Conservation (phyloP, 53 echinoderm and acorn worm genomes). For the Holothuria leucospilota region DNA sequence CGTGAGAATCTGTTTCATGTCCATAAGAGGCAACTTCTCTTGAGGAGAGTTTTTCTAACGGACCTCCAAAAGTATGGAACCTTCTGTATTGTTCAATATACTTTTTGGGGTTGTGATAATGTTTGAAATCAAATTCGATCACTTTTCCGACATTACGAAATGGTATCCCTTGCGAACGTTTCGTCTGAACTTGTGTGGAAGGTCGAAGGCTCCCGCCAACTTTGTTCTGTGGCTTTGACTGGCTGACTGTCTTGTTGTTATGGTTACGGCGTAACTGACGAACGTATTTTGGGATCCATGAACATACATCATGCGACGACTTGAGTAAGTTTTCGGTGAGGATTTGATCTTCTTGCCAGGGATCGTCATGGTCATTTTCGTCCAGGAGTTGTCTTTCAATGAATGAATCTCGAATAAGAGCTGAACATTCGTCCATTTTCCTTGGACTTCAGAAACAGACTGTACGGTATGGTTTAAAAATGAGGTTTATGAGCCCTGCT, state of each 20-base stretch:
- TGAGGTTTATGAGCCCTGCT: neutral
- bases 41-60: slow-evolving; percentile 77
- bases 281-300: slow-evolving; percentile 80
- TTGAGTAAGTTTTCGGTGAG: slow-evolving; percentile 66
- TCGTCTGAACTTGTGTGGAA: slow-evolving; percentile 35
- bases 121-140: slow-evolving; percentile 81
- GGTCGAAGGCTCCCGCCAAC: neutral
- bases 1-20: slow-evolving; percentile 36
- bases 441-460: neutral
- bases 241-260: neutral
- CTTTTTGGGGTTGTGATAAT: slow-evolving; percentile 84
- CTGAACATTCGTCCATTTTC: slow-evolving; percentile 40
- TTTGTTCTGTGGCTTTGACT: slow-evolving; percentile 38
- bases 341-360: slow-evolving; percentile 59
- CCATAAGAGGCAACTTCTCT: slow-evolving; percentile 58
- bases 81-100: slow-evolving; percentile 96
- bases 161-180: slow-evolving; percentile 37
- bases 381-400: slow-evolving; percentile 38
- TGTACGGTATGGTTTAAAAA: neutral
- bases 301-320: slow-evolving; percentile 79
- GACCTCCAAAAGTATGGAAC: slow-evolving; percentile 90
- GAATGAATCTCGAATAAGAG: slow-evolving; percentile 49
- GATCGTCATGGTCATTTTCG: slow-evolving; percentile 51
- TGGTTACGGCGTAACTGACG: slow-evolving; percentile 71
- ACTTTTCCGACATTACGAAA: slow-evolving; percentile 41